Evolutionary conservation across 2,113 vertebrate species (phyloP), one percentile per base, ranked within the genome.

Genomic region (Dicentrarchus labrax): DNA sequence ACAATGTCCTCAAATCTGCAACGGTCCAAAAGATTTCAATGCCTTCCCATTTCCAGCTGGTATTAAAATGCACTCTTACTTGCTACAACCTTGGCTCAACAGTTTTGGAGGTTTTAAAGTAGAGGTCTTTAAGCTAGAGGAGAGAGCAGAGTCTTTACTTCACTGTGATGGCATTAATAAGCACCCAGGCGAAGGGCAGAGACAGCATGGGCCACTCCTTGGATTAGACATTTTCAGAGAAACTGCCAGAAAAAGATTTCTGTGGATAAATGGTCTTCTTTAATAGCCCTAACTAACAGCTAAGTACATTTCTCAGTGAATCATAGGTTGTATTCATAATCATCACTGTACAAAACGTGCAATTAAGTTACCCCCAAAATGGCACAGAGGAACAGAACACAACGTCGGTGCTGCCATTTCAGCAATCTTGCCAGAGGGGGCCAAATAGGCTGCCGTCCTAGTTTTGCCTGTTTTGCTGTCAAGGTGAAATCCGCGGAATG

Each of bases 401-500:
- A 61, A 61, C 57, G 73, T 80, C 36, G 68, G 45, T 39, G 19
- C 39, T 51, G 79, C 57, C 77, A 85, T 85, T 82, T 71, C 69
- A 84, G 76, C 22, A 68, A 83, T 56, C 62, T 56, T 71, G 43
- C 77, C 81, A 45, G 56, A 72, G 74, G 75, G 30, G 85, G 78
- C 84, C 72, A 61, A n/a, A 81, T 41, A 87, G 84, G 85, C 69
- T 60, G 68, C 8, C 10, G 36, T 61, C 64, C 76, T 74, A 45
- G 88, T 90, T 82, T 76, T 17, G 65, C 47, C 68, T 41, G 45
- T 80, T 89, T 75, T 51, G 38, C 43, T 12, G 9, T 72, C 54
- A 72, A 73, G 88, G 68, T 90, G 41, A 85, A 92, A 94, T 88
- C 79, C 78, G 13, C 41, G 70, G 90, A 93, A 93, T 91, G 89